Evolutionary conservation across 2,113 vertebrate species (phyloP).

Genomic region (Carassius gibelio): DNA sequence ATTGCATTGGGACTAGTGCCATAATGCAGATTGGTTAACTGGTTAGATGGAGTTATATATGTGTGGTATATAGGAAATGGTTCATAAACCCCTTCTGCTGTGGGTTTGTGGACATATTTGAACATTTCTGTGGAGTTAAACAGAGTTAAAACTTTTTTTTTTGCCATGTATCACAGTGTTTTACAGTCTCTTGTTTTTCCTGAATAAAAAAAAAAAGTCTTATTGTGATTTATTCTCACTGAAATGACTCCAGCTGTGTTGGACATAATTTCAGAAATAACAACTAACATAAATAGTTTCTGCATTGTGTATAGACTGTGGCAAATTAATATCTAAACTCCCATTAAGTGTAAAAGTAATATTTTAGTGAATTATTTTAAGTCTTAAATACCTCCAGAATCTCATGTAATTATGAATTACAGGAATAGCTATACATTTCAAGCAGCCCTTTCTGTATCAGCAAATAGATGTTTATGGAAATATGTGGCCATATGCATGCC

Average conservation of each 20-base stretch:
- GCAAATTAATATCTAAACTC: neutral
- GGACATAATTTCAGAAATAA: neutral
- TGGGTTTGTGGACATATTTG: neutral
- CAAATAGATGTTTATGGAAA: neutral
- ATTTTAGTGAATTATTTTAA: neutral
- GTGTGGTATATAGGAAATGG: neutral
- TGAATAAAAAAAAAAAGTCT: conserved; percentile 52
- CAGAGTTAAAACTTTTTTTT: neutral
- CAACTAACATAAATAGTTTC: neutral
- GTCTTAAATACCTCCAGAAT: neutral
- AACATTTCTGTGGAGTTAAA: conserved; percentile 1
- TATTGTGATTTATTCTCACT: conserved; percentile 10
- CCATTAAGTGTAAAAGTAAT: neutral
- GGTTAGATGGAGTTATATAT: conserved; percentile 12
- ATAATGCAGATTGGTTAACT: neutral
- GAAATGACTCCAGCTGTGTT: neutral
- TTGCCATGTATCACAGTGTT: conserved; percentile 51
- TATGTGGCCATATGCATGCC: neutral
- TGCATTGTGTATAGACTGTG: neutral
- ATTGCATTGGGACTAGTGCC: conserved; percentile 6
- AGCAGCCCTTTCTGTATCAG: neutral
- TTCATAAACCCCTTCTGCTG: neutral
- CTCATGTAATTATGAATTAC: too few relatives aligned
- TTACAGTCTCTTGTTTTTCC: conserved; percentile 56
- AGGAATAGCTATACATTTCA: too few relatives aligned